Conservation (phyloP, 92 coral and sea anemone genomes). For the Palythoa grandiflora region DNA sequence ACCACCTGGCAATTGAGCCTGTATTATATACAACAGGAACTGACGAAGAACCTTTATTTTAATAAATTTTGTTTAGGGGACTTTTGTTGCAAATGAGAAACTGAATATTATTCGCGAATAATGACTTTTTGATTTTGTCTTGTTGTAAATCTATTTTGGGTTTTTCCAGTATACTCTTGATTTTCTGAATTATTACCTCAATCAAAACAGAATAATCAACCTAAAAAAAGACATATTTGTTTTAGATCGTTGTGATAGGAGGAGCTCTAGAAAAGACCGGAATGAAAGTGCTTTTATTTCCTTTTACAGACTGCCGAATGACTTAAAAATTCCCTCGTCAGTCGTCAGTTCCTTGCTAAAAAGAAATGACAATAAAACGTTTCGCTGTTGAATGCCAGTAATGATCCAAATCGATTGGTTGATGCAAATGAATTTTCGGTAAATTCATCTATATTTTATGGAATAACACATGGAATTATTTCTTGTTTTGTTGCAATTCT, state of each 20-base stretch:
- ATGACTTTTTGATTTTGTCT: conserved; percentile 16
- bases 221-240: background rate
- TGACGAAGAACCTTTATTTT: background rate
- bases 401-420: conserved; percentile 38
- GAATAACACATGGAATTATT: background rate
- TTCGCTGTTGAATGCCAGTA: conserved; percentile 29
- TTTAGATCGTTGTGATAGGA: conserved; percentile 3
- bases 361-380: conserved; percentile 31
- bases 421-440: conserved; percentile 42
- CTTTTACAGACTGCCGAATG: background rate
- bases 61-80: background rate
- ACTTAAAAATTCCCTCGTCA: background rate
- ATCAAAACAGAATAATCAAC: conserved; percentile 4
- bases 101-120: background rate
- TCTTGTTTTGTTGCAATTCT: background rate
- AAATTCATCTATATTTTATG: conserved; percentile 50
- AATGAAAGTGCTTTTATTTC: background rate
- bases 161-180: background rate
- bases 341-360: background rate
- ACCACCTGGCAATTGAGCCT: conserved; percentile 31
- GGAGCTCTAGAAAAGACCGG: background rate
- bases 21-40: background rate
- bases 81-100: background rate
- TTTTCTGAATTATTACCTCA: background rate
- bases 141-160: background rate